These are phyloP conservation scores for Onthophagus sagittarius DNA, from an alignment of 2,888 invertebrate genomes.

Conservation along the genomic window DNA sequence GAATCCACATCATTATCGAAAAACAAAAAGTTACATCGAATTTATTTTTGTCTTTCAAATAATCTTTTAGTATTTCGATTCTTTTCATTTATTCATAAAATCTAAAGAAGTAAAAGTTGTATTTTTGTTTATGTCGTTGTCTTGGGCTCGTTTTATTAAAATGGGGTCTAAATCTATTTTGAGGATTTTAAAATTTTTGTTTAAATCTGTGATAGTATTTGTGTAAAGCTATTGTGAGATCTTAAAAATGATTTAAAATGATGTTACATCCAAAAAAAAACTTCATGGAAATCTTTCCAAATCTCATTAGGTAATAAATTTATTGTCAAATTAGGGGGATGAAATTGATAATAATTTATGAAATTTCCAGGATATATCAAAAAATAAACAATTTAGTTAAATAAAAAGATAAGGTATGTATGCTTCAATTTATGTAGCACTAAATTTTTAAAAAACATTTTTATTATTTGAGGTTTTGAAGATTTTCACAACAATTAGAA, in stretches of 20 bases:
- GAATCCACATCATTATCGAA: constrained; percentile 89
- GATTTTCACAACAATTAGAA: constrained; percentile 80
- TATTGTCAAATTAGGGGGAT: too few relatives aligned
- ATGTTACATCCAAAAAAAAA: constrained; percentile 18
- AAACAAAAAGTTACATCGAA: constrained; percentile 75
- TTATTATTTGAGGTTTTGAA: constrained; percentile 78
- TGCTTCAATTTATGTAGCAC: background rate
- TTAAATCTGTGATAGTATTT: constrained; percentile 51
- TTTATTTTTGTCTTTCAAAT: constrained; percentile 48
- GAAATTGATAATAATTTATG: too few relatives aligned
- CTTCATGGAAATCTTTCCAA: too few relatives aligned
- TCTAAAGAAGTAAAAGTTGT: constrained; percentile 60
- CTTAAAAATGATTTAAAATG: constrained; percentile 47
- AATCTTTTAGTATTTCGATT: constrained; percentile 47
- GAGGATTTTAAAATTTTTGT: constrained; percentile 52
- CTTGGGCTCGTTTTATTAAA: constrained; percentile 65
- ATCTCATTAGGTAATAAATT: too few relatives aligned
- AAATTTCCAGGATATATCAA: too few relatives aligned
- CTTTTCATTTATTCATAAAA: constrained; percentile 52
- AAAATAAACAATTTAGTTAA: too few relatives aligned
- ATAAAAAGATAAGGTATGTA: constrained; percentile 44
- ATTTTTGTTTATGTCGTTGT: constrained; percentile 47
- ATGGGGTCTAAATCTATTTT: constrained; percentile 73
- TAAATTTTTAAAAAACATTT: background rate
- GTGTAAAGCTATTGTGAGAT: constrained; percentile 61